Evolutionary conservation across 2,113 vertebrate genomes (phyloP), one percentile per base, ranked within the genome.

Genomic region (Malaclemys terrapin): DNA sequence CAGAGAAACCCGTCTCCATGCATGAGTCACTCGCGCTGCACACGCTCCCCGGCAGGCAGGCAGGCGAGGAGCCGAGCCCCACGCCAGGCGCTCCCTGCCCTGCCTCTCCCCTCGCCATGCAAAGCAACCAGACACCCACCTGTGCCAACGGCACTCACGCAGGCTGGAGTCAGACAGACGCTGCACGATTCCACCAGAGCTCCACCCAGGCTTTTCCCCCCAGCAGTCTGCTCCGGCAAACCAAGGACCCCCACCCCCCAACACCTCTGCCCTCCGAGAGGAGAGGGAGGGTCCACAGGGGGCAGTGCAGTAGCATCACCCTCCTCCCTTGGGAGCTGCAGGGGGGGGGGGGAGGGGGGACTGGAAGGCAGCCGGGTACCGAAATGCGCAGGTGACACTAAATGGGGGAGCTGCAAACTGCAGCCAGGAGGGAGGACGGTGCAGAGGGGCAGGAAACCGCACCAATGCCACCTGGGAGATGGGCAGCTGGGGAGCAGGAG

Each of bases 241-340:
- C 85, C 69, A 80, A 56, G 82, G 87, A 45, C 91, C 93, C 84
- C 87, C 38, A 38, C 38, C 89, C 29, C 8, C 50, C 42, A 42
- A 94, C 95, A 97, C 96, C 96, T 95, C 96, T 19, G 16, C 62
- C 62, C 59, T 35, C 31, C 1, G 13, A 35, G 16, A 82, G 45
- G 50, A 45, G 31, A 24, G 24, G 38, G 10, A 20, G n/a, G 56
- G 19, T 24, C 31, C 53, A 75, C 31, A 85, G 45, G 22, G 49
- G 29, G 29, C 29, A 16, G 12, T 35, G 16, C 31, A 35, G 62
- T 27, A 35, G 16, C 35, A 20, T 11, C 76, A 25, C 22, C 83
- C 72, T 29, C 79, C 76, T n/a, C 86, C n/a, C 92, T 47, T 65
- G 12, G 13, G 75, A 91, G 96, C 93, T 97, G 95, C 85, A 56